phyloP scores from a whole-genome alignment of 2,888 invertebrate species.

The Leucophenga montana region DNA sequence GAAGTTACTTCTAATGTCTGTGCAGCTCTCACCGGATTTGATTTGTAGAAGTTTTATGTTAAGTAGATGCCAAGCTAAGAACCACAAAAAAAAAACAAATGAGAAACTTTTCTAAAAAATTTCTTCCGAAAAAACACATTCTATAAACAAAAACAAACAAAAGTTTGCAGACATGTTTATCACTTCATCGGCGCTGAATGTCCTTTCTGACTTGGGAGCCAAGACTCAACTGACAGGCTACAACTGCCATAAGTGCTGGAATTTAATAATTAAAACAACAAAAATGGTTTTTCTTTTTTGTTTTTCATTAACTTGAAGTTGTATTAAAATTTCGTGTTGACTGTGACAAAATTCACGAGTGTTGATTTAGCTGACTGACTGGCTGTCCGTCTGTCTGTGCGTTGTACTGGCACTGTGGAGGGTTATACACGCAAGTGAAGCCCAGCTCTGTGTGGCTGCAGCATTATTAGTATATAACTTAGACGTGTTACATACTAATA shows the following conservation, averaged over 20 bases:
- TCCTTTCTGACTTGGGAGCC: too few relatives aligned
- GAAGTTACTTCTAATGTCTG: too few relatives aligned
- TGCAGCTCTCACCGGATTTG: too few relatives aligned
- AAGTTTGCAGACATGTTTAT: conserved; percentile 67
- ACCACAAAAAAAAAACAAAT: background rate
- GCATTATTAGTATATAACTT: too few relatives aligned
- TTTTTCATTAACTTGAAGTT: background rate
- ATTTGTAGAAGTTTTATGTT: conserved; percentile 2
- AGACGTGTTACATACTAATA: too few relatives aligned
- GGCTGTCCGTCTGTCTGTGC: background rate
- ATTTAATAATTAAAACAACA: conserved; percentile 22
- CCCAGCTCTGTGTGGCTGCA: too few relatives aligned
- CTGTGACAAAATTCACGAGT: conserved; percentile 22
- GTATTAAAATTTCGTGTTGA: background rate
- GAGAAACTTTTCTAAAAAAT: background rate
- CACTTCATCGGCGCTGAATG: conserved; percentile 49
- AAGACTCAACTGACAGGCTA: background rate
- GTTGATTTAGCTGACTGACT: conserved; percentile 19
- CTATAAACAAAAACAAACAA: conserved; percentile 14
- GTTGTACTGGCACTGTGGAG: too few relatives aligned
- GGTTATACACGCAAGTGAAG: too few relatives aligned
- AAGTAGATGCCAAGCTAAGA: background rate
- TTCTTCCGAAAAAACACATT: conserved; percentile 24
- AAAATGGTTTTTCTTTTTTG: background rate
- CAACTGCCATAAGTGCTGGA: background rate